Percentiles rank a stretch among this genome's conserved stretches.
Conservation (phyloP, 2,888 invertebrate species). For the Polyploca ridens region DNA sequence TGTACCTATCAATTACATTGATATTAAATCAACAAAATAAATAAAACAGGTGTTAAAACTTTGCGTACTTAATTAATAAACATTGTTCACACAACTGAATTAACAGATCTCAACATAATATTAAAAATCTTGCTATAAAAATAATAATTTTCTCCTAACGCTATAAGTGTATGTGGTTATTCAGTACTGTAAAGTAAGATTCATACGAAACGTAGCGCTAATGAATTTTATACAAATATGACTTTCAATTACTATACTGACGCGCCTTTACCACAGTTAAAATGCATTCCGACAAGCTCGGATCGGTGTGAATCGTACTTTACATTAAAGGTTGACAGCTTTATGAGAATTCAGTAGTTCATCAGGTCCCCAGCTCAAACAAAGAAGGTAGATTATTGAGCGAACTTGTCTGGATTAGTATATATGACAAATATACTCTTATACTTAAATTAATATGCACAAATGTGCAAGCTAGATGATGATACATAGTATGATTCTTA, state of each 20-base stretch:
- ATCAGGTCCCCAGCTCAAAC: background rate
- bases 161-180: conserved; percentile 27
- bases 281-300: too few species aligned
- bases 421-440: background rate
- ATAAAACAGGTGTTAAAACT: conserved; percentile 51
- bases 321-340: too few species aligned
- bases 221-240: too few species aligned
- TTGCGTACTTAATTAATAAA: conserved; percentile 35
- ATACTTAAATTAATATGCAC: background rate
- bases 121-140: conserved; percentile 32
- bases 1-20: conserved; percentile 25
- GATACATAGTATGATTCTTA: background rate
- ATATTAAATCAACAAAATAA: conserved; percentile 50
- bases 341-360: background rate
- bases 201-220: too few species aligned
- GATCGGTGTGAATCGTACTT: too few species aligned
- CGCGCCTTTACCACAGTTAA: too few species aligned
- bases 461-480: background rate
- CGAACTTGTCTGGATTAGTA: background rate
- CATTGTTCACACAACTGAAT: conserved; percentile 41
- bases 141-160: conserved; percentile 23
- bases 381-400: background rate
- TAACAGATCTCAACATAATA: conserved; percentile 20
- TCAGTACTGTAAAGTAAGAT: conserved; percentile 1
- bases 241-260: too few species aligned